These are phyloP conservation scores for Yponomeuta cagnagella DNA, from an alignment of 2,888 invertebrate species.

Conservation along the genomic window DNA sequence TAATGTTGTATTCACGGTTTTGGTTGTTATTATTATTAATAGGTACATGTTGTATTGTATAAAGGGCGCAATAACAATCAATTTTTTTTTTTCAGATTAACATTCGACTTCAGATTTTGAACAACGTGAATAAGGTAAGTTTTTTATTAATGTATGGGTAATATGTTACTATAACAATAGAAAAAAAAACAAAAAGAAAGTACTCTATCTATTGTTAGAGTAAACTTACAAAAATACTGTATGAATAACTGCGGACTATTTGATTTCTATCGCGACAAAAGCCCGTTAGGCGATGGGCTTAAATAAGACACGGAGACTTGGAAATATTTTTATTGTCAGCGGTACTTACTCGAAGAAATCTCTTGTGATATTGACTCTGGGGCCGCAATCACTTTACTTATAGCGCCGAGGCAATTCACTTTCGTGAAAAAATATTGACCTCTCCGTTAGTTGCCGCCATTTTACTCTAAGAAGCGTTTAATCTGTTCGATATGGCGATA, in stretches of 20 bases:
- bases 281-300: background rate
- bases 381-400: background rate
- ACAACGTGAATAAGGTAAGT: too few relatives aligned
- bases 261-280: background rate
- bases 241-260: background rate
- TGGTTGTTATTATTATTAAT: too few relatives aligned
- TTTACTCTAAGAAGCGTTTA: slow-evolving; percentile 50
- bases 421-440: slow-evolving; percentile 14
- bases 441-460: slow-evolving; percentile 36
- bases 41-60: too few relatives aligned
- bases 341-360: background rate
- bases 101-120: too few relatives aligned
- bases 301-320: background rate
- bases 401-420: background rate
- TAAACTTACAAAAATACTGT: too few relatives aligned
- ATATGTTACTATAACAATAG: too few relatives aligned
- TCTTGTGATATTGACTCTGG: slow-evolving; percentile 3
- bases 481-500: slow-evolving; percentile 65
- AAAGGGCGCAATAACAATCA: too few relatives aligned
- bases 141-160: too few relatives aligned
- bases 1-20: too few relatives aligned
- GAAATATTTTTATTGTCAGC: background rate
- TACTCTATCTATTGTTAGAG: too few relatives aligned
- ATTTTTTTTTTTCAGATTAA: too few relatives aligned
- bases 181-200: too few relatives aligned